Evolutionary conservation across 2,888 invertebrate genomes (phyloP).

Genomic region (Petrophora chlorosata): DNA sequence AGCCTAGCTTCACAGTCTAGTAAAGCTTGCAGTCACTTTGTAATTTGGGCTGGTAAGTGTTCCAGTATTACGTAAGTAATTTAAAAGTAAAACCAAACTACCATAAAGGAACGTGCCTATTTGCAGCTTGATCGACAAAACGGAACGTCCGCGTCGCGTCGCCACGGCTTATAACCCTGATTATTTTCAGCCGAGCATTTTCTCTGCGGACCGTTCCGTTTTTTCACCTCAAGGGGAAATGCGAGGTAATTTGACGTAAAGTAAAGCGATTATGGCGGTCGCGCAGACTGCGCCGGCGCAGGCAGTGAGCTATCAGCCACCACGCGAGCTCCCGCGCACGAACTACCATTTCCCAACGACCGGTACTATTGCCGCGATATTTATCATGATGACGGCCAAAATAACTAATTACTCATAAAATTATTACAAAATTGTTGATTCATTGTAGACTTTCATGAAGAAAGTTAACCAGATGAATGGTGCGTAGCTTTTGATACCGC

Average conservation of each 20-base stretch:
- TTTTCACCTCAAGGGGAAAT: constrained; percentile 76
- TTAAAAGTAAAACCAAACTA: constrained; percentile 3
- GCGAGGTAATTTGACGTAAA: constrained; percentile 71
- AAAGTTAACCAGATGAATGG: constrained; percentile 70
- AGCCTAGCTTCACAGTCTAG: too few relatives aligned
- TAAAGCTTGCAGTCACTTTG: too few relatives aligned
- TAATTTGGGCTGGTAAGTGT: too few relatives aligned
- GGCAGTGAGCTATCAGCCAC: constrained; percentile 62
- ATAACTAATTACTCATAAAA: not conserved
- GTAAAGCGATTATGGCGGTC: constrained; percentile 58
- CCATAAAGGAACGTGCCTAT: constrained; percentile 9
- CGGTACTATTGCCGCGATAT: constrained; percentile 32
- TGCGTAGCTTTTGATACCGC: constrained; percentile 10
- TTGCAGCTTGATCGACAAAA: constrained; percentile 36
- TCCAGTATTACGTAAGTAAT: constrained; percentile 14
- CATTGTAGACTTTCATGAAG: constrained; percentile 70
- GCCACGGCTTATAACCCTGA: constrained; percentile 61
- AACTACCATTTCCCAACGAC: constrained; percentile 28
- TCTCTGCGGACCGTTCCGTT: constrained; percentile 73
- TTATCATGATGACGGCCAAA: constrained; percentile 40
- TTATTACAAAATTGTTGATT: too few relatives aligned
- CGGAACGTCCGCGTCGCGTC: constrained; percentile 42
- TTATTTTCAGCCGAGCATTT: constrained; percentile 70
- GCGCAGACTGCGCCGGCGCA: constrained; percentile 46
- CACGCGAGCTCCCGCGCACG: constrained; percentile 60